Conservation (phyloP, 2,113 vertebrate genomes). For the Poicephalus gulielmi region DNA sequence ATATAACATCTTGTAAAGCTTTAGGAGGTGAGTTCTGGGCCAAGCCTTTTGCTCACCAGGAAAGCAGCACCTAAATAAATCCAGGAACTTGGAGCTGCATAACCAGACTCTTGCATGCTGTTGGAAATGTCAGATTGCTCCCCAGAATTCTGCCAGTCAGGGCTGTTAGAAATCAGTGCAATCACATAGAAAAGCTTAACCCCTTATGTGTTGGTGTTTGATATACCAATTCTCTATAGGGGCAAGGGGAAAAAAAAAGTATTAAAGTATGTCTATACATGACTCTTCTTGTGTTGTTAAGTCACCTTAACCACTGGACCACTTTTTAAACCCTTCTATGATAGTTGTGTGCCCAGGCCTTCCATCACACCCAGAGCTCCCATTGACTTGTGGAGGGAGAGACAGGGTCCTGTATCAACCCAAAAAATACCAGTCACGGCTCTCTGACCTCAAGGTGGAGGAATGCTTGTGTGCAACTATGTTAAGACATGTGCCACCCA, state of each 20-base stretch:
- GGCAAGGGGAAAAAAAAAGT: not conserved
- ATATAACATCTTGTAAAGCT: not conserved
- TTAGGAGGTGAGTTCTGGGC: not conserved
- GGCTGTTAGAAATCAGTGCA: not conserved
- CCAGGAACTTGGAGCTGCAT: not conserved
- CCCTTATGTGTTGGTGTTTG: not conserved
- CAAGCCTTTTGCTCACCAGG: not conserved
- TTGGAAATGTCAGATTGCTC: not conserved
- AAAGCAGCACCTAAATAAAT: not conserved
- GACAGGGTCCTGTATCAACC: not conserved
- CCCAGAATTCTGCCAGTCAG: not conserved
- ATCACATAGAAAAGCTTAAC: not conserved
- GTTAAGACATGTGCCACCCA: not conserved
- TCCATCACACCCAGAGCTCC: not conserved
- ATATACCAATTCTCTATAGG: not conserved
- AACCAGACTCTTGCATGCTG: not conserved
- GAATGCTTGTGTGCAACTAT: not conserved
- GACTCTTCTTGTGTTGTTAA: not conserved
- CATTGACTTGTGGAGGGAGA: not conserved
- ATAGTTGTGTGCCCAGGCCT: not conserved
- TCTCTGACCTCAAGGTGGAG: not conserved
- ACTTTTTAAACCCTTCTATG: not conserved
- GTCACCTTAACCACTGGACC: not conserved
- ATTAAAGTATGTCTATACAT: not conserved
- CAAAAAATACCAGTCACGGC: not conserved